Evolutionary conservation across 1,140 invertebrate species (phyloP).

Genomic region (Psix sp.): DNA sequence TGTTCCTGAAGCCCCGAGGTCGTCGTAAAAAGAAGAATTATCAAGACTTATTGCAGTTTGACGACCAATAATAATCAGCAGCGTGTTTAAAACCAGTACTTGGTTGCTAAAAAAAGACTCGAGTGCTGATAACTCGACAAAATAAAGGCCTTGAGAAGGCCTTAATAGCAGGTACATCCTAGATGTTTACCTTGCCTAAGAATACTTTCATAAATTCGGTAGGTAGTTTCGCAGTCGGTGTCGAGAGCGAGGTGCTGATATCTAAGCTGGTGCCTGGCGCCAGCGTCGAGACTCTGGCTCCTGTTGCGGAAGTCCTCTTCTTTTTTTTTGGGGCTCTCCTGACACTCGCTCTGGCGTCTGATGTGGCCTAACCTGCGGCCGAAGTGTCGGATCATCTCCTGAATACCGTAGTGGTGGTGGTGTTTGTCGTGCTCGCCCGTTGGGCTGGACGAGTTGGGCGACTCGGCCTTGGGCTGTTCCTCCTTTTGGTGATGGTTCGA

Average conservation of each 20-base stretch:
- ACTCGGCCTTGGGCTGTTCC: slow-evolving; percentile 59
- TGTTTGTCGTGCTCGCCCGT: slow-evolving; percentile 69
- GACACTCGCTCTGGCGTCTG: slow-evolving; percentile 74
- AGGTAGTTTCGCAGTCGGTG: slow-evolving; percentile 86
- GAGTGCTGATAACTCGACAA: too few relatives aligned
- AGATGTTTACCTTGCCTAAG: slow-evolving; percentile 88
- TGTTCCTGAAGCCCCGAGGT: too few relatives aligned
- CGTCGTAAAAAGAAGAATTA: too few relatives aligned
- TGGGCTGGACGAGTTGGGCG: slow-evolving; percentile 63
- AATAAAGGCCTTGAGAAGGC: too few relatives aligned
- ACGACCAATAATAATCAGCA: too few relatives aligned
- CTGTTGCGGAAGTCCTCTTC: slow-evolving; percentile 83
- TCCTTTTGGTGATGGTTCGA: slow-evolving; percentile 26
- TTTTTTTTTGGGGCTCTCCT: slow-evolving; percentile 74
- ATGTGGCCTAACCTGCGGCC: slow-evolving; percentile 79
- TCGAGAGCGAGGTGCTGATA: slow-evolving; percentile 71
- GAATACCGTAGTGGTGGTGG: slow-evolving; percentile 78
- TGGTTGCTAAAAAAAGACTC: too few relatives aligned
- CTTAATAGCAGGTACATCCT: background rate
- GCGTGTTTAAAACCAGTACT: too few relatives aligned
- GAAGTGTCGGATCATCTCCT: slow-evolving; percentile 84
- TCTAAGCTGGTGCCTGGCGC: slow-evolving; percentile 73
- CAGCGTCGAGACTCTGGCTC: slow-evolving; percentile 86
- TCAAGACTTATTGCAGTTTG: too few relatives aligned
- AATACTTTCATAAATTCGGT: slow-evolving; percentile 88